phyloP scores from a whole-genome alignment of 1,140 invertebrate species.

The Arion vulgaris region DNA sequence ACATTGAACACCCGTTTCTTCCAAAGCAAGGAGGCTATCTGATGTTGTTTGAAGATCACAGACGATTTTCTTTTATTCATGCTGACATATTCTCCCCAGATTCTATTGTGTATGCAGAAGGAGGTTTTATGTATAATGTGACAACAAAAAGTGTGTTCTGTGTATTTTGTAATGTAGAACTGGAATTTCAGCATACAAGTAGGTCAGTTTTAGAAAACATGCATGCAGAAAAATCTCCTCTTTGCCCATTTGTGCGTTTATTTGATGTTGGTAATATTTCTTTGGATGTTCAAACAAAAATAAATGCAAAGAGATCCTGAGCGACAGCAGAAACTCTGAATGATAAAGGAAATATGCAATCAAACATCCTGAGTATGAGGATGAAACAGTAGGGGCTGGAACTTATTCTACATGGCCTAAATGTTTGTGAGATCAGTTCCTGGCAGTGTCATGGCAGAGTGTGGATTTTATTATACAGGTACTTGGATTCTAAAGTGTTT shows the following conservation, averaged over 20 bases:
- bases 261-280: constrained; percentile 44
- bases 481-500: background rate
- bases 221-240: constrained; percentile 32
- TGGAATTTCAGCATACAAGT: constrained; percentile 10
- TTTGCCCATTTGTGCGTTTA: constrained; percentile 36
- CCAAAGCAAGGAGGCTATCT: constrained; percentile 35
- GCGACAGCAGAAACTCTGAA: constrained; percentile 20
- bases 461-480: constrained; percentile 47
- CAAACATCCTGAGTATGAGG: constrained; percentile 43
- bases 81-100: constrained; percentile 12
- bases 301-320: constrained; percentile 9
- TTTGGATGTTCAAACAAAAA: constrained; percentile 23
- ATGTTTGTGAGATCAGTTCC: background rate
- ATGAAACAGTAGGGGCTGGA: constrained; percentile 18
- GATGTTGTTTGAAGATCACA: constrained; percentile 41
- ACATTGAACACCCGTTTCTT: constrained; percentile 25
- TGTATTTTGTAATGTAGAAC: constrained; percentile 42
- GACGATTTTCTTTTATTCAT: constrained; percentile 34
- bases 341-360: constrained; percentile 36
- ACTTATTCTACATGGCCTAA: constrained; percentile 42
- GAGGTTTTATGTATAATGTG: constrained; percentile 41
- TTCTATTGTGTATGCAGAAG: constrained; percentile 32
- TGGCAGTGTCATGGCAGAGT: constrained; percentile 17
- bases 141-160: constrained; percentile 32
- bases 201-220: background rate